Conservation (phyloP, 2,888 invertebrate genomes). For the Aproaerema taeniolella region DNA sequence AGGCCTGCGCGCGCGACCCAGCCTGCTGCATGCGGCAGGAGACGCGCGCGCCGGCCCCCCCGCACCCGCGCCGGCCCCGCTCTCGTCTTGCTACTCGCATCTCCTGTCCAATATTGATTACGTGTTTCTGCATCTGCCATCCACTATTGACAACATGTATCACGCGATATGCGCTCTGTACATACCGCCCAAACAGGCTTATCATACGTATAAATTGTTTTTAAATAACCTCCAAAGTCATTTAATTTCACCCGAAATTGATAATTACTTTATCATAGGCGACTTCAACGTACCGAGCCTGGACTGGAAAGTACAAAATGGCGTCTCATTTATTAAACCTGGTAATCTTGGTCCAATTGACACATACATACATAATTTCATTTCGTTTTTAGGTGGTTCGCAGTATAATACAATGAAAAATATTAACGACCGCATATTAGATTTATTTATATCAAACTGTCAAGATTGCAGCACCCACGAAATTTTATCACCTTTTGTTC, state of each 20-base stretch:
- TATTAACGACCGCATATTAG: neutral
- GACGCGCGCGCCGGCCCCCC: neutral
- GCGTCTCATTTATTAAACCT: neutral
- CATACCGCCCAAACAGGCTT: neutral
- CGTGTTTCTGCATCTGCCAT: neutral
- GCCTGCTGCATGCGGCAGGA: neutral
- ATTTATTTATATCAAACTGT: neutral
- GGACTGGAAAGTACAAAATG: neutral
- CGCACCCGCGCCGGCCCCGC: neutral
- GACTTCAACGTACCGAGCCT: neutral
- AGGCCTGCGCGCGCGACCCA: neutral
- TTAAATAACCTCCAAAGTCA: neutral
- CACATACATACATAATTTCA: neutral
- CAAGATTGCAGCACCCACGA: neutral
- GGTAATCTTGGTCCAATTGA: neutral
- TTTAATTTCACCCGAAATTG: neutral
- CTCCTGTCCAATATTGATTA: neutral
- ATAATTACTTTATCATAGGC: neutral
- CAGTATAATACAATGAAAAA: conserved; percentile 1
- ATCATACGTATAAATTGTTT: neutral
- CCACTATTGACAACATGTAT: neutral
- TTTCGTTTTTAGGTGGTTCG: neutral
- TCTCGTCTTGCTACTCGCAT: neutral
- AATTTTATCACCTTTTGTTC: neutral
- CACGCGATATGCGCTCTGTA: neutral